Base-by-base conservation (phyloP, 2,888 invertebrate species). In the Pimpla rufipes region DNA sequence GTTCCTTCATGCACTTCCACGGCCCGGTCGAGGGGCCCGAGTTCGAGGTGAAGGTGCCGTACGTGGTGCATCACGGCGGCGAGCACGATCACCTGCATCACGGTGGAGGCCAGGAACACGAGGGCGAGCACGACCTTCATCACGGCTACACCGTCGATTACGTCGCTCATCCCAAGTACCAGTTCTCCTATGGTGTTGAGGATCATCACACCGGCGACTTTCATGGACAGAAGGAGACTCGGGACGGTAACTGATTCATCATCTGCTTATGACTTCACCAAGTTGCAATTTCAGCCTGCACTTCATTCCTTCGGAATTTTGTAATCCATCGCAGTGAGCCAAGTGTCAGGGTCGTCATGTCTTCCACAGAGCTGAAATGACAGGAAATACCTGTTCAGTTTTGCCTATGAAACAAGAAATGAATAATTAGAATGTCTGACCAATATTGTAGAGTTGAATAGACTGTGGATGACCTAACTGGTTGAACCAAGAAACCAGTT, bases 211-310 rank as follows among this genome's bases (percentile, higher is more conserved):
- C 93, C 11, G 93, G 93, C 10, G 94, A 94, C 86, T 91, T 91
- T 85, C 93, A 94, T 84, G 90, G 91, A 1, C 93, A 94, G 76
- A 93, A 93, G 82, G 94, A 94, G 85, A 87, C 89, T 5, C 91
- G 93, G 35, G 93, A 94, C 79, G 93, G 93, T 93, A 81, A 90
- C 45, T 45, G 45, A 45, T 45, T n/a, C 13, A 45, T 45, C 45
- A 45, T 13, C 29, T 2, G n/a, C n/a, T n/a, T n/a, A n/a, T n/a
- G n/a, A n/a, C n/a, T n/a, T n/a, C n/a, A n/a, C n/a, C n/a, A n/a
- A n/a, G n/a, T n/a, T n/a, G n/a, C n/a, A n/a, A n/a, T n/a, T n/a
- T n/a, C n/a, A n/a, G n/a, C n/a, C n/a, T n/a, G n/a, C n/a, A n/a
- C n/a, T n/a, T n/a, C n/a, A n/a, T n/a, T n/a, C n/a, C n/a, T n/a